These are phyloP conservation scores for Dendroctonus valens DNA, from an alignment of 1,140 invertebrate genomes.

Conservation along the genomic window DNA sequence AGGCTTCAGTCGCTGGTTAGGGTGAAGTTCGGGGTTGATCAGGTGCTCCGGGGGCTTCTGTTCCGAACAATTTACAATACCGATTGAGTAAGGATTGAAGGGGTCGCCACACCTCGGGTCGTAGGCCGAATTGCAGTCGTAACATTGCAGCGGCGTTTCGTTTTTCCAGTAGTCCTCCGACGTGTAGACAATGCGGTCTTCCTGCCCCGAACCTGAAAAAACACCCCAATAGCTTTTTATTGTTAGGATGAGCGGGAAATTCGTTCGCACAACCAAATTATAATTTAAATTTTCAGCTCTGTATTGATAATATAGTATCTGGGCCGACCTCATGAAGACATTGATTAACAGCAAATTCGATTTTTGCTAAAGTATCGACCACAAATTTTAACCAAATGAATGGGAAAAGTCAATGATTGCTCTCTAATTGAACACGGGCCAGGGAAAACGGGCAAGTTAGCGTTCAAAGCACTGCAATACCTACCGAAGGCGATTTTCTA, in stretches of 20 bases:
- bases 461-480: no score
- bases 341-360: slow-evolving; percentile 4
- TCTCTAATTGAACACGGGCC: no score
- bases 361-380: not conserved
- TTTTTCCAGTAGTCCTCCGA: slow-evolving; percentile 18
- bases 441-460: no score
- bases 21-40: slow-evolving; percentile 43
- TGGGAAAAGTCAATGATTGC: no score
- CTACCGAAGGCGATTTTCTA: no score
- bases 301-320: not conserved
- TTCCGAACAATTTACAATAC: slow-evolving; percentile 78
- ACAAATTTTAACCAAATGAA: no score
- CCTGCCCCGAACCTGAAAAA: not conserved
- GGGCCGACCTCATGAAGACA: not conserved
- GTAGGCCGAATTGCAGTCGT: slow-evolving; percentile 82
- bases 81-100: slow-evolving; percentile 78
- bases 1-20: slow-evolving; percentile 54
- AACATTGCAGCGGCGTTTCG: slow-evolving; percentile 56
- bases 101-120: slow-evolving; percentile 83
- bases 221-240: not conserved
- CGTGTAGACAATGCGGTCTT: slow-evolving; percentile 6
- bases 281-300: not conserved
- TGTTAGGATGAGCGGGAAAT: not conserved
- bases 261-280: not conserved
- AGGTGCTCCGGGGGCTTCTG: slow-evolving; percentile 70